Evolutionary conservation across 2,888 invertebrate species (phyloP).

Genomic region (Eupithecia subfuscata): DNA sequence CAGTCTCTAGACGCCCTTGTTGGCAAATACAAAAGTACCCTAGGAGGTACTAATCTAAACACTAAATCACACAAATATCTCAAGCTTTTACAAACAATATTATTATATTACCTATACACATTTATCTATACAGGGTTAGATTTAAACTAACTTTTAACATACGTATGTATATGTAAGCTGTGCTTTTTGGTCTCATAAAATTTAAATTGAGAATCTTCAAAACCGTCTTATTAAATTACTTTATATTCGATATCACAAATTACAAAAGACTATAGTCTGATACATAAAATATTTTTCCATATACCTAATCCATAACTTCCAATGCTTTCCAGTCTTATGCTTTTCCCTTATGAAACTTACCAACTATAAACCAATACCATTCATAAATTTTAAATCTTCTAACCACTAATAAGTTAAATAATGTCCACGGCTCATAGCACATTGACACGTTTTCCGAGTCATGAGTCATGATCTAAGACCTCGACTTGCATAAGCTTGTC

Average conservation of each 20-base stretch:
- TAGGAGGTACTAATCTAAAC: not conserved
- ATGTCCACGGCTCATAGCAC: not conserved
- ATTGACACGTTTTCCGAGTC: not conserved
- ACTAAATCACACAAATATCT: not conserved
- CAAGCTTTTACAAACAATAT: not conserved
- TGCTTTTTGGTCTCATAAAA: not conserved
- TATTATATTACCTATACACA: not conserved
- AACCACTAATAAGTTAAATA: not conserved
- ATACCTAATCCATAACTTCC: not conserved
- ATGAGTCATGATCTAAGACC: not conserved
- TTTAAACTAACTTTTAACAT: not conserved
- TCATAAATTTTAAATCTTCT: not conserved
- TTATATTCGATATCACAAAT: slow-evolving; percentile 1
- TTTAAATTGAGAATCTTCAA: slow-evolving; percentile 15
- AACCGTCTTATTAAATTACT: not conserved
- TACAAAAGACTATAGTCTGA: not conserved
- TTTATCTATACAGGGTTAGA: not conserved
- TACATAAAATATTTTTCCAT: not conserved
- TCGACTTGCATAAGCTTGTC: not conserved
- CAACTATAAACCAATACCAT: not conserved
- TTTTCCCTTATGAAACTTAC: slow-evolving; percentile 11
- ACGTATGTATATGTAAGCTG: not conserved
- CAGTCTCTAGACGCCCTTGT: slow-evolving; percentile 24
- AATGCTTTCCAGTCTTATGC: slow-evolving; percentile 27
- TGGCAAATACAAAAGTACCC: not conserved